These are phyloP conservation scores for Onychostruthus taczanowskii DNA, from an alignment of 2,113 vertebrate species.

Conservation along the genomic window DNA sequence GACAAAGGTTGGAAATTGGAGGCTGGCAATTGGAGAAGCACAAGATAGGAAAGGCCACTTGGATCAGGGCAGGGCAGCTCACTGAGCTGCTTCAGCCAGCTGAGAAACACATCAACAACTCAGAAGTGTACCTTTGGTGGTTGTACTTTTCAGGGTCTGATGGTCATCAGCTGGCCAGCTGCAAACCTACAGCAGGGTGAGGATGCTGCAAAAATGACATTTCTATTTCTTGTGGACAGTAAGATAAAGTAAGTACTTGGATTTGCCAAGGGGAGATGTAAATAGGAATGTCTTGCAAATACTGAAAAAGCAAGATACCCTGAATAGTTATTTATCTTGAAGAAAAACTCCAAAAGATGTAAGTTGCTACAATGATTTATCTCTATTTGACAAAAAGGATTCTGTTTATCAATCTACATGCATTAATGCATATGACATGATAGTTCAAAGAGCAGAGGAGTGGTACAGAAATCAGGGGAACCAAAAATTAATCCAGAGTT, in stretches of 20 bases:
- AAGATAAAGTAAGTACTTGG: background rate
- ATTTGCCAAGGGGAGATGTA: background rate
- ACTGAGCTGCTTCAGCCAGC: background rate
- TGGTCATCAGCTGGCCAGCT: background rate
- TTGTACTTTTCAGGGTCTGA: background rate
- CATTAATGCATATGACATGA: background rate
- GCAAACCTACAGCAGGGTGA: background rate
- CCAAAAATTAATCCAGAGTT: background rate
- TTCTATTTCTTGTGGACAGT: background rate
- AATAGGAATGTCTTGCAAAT: background rate
- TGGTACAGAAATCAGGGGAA: background rate
- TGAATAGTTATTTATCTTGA: background rate
- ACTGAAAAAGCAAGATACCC: background rate
- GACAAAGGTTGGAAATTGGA: background rate
- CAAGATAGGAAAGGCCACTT: background rate
- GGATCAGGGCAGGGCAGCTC: background rate
- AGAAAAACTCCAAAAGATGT: background rate
- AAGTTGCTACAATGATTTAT: background rate
- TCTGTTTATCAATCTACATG: background rate
- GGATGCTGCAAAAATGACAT: background rate
- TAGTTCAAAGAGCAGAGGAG: background rate
- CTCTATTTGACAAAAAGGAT: background rate
- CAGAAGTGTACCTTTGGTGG: background rate
- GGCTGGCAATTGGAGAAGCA: background rate
- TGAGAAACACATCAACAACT: background rate